Evolutionary conservation across 37 sponge, comb jelly and placozoan species (phyloP), one percentile per base, ranked within the genome.

Genomic region (Mnemiopsis leidyi): DNA sequence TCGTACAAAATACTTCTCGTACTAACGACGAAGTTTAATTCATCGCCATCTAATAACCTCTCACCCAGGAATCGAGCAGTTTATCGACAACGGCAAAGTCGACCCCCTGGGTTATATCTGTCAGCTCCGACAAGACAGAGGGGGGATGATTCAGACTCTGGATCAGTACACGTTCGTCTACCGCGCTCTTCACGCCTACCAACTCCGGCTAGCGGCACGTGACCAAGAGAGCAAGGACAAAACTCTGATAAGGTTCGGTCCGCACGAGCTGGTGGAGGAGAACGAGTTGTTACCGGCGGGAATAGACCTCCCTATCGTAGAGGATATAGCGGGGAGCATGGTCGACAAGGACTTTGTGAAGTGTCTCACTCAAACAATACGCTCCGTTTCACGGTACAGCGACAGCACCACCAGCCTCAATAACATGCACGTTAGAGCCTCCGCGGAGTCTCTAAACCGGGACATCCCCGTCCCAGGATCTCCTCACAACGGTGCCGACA

Each of bases 61-160:
- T 30, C 33, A 5, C 82, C 82, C 82, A 34, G 82, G 82, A 20
- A 79, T 79, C 29, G 82, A 79, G 82, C 93, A 96, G 96, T 95
- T 94, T 61, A 73, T 94, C 25, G 34, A 93, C 31, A 94, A 88
- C 83, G 94, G 94, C 3, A 75, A 69, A 26, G 96, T 96, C n/a
- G 95, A 97, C 38, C 96, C 96, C 23, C 94, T 96, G 36, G 83
- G 82, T 48, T 95, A 93, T 83, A 61, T 95, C 73, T 93, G 95
- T 69, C 92, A 94, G 82, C 93, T 97, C 93, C 82, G 97, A 68
- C 95, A 95, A 68, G 96, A 96, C 85, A 67, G 97, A 92, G 97
- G 97, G 35, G 97, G 96, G 5, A 92, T 82, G 32, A 93, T 97
- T 0, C 97, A 97, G 92, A 95, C 95, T 32, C 68, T 95, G 95